Conservation (phyloP, 2,797 vertebrate genomes). For the Adrianichthys oophorus region DNA sequence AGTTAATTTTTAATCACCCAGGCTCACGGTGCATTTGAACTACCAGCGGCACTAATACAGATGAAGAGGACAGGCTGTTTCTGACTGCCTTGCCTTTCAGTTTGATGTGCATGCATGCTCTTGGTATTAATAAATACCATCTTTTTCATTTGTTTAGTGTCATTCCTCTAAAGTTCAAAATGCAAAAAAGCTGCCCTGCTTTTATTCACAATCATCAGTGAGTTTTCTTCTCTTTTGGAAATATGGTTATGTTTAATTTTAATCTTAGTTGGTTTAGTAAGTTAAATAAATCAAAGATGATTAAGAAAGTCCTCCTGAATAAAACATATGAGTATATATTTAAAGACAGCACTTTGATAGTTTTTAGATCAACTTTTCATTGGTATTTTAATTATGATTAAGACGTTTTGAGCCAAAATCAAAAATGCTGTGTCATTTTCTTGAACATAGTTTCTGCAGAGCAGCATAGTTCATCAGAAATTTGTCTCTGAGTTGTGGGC, state of each 20-base stretch:
- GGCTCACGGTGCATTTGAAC: slow-evolving; percentile 27
- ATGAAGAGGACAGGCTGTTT: slow-evolving; percentile 11
- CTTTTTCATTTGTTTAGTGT: slow-evolving; percentile 6
- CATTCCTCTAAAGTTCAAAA: not conserved
- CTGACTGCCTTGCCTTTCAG: not conserved
- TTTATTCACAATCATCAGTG: not conserved
- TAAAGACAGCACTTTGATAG: too few relatives aligned
- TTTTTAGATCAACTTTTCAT: too few relatives aligned
- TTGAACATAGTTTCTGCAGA: too few relatives aligned
- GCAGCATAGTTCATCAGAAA: too few relatives aligned
- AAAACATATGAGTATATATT: too few relatives aligned
- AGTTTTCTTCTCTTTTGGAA: not conserved
- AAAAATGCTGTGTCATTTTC: too few relatives aligned
- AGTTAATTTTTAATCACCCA: slow-evolving; percentile 61
- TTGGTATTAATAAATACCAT: not conserved
- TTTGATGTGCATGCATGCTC: not conserved
- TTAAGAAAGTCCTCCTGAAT: not conserved
- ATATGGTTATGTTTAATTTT: not conserved
- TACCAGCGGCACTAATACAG: slow-evolving; percentile 11
- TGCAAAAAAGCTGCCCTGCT: not conserved
- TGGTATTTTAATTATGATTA: too few relatives aligned
- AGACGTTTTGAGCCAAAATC: too few relatives aligned
- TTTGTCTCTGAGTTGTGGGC: too few relatives aligned
- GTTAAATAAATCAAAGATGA: slow-evolving; percentile 15
- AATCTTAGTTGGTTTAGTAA: not conserved